A percentile compares a stretch with the other conserved stretches of the same genome.
Conservation (phyloP, 2,797 vertebrate genomes). For the Parauchenoglanis punctatus region DNA sequence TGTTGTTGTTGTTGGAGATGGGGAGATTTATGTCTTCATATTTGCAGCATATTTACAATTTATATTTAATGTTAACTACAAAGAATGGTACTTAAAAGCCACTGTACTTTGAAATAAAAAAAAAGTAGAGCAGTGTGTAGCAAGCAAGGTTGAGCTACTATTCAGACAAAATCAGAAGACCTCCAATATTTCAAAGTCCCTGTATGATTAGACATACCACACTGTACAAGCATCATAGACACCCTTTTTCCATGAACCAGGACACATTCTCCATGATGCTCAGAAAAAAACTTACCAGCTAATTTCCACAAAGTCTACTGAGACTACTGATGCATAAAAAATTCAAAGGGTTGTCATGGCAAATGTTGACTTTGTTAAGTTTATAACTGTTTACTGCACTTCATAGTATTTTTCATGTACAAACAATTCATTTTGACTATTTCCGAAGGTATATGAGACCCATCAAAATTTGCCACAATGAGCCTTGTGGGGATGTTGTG, state of each 20-base stretch:
- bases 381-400: too few relatives aligned
- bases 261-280: background rate
- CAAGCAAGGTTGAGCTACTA: background rate
- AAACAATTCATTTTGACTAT: background rate
- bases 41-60: background rate
- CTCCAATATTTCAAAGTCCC: background rate
- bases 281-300: background rate
- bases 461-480: too few relatives aligned
- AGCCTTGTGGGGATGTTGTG: too few relatives aligned
- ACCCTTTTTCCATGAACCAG: too few relatives aligned
- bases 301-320: background rate
- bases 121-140: background rate
- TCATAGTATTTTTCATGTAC: background rate
- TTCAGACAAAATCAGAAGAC: background rate
- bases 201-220: background rate
- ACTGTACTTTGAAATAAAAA: background rate
- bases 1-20: background rate
- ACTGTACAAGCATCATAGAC: background rate
- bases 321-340: background rate
- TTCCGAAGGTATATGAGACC: too few relatives aligned
- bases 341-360: background rate
- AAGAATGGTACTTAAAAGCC: background rate
- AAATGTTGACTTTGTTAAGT: background rate
- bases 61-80: background rate
- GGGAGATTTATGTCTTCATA: background rate